Evolutionary conservation across 2,113 vertebrate species (phyloP).

Genomic region (Crotalus tigris): DNA sequence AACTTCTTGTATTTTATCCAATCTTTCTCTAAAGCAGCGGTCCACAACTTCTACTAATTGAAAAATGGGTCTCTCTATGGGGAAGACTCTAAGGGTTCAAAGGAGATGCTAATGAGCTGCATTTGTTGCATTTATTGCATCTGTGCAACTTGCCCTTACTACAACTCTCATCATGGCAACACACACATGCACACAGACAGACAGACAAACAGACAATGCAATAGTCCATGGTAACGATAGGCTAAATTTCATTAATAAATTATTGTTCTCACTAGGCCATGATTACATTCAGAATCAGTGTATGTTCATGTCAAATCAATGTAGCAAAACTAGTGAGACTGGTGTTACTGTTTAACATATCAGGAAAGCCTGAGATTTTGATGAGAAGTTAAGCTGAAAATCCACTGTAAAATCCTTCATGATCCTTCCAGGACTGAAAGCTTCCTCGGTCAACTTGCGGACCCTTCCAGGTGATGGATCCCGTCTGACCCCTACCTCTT

Average conservation of each 20-base stretch:
- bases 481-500: slow-evolving; percentile 17
- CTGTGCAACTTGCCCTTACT: background rate
- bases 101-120: background rate
- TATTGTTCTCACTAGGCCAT: background rate
- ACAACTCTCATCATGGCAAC: background rate
- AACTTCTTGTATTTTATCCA: background rate
- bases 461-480: slow-evolving; percentile 28
- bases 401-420: background rate
- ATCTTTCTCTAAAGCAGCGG: background rate
- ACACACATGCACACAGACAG: no score
- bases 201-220: no score
- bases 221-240: no score
- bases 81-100: background rate
- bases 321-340: background rate
- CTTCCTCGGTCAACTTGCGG: slow-evolving; percentile 7
- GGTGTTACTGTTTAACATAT: background rate
- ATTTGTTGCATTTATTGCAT: background rate
- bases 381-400: background rate
- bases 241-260: background rate
- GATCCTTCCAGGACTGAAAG: slow-evolving; percentile 49
- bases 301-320: background rate
- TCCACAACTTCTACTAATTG: background rate
- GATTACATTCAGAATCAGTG: no score
- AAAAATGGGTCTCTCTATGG: background rate
- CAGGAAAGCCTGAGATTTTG: background rate